A percentile compares a stretch with the other conserved stretches of the same genome.
Conservation (phyloP, 2,888 invertebrate species). For the Thereva unica region DNA sequence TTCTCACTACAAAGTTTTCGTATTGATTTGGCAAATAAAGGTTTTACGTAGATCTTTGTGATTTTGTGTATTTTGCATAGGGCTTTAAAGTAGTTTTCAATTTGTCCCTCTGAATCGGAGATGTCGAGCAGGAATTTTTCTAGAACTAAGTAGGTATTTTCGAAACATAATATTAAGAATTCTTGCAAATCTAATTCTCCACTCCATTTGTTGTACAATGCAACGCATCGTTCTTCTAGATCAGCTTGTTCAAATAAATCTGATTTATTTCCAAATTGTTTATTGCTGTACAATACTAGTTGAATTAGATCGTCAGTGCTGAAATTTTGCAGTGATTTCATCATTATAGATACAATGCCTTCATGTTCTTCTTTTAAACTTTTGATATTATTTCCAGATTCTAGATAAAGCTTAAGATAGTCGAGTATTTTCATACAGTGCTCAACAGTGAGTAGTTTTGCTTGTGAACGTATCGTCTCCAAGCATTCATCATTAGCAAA, state of each 20-base stretch:
- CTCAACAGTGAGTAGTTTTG: constrained; percentile 44
- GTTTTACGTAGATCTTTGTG: constrained; percentile 45
- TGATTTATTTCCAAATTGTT: constrained; percentile 44
- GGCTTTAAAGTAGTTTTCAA: constrained; percentile 45
- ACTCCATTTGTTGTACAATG: constrained; percentile 49
- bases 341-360: constrained; percentile 44
- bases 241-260: constrained; percentile 12
- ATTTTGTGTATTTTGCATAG: constrained; percentile 45
- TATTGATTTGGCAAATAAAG: constrained; percentile 42
- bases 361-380: constrained; percentile 40
- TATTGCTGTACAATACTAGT: constrained; percentile 45
- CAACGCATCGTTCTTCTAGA: constrained; percentile 45
- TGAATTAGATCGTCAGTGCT: constrained; percentile 44
- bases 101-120: constrained; percentile 45
- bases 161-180: constrained; percentile 48
- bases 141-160: constrained; percentile 48
- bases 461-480: constrained; percentile 46
- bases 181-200: constrained; percentile 45
- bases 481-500: constrained; percentile 51
- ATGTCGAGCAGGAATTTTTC: constrained; percentile 47
- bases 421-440: constrained; percentile 47
- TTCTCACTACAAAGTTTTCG: constrained; percentile 23
- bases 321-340: constrained; percentile 45
- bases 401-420: constrained; percentile 38
- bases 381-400: constrained; percentile 1